These are phyloP conservation scores for Platichthys stellatus DNA, from an alignment of 2,113 vertebrate species.

Conservation along the genomic window DNA sequence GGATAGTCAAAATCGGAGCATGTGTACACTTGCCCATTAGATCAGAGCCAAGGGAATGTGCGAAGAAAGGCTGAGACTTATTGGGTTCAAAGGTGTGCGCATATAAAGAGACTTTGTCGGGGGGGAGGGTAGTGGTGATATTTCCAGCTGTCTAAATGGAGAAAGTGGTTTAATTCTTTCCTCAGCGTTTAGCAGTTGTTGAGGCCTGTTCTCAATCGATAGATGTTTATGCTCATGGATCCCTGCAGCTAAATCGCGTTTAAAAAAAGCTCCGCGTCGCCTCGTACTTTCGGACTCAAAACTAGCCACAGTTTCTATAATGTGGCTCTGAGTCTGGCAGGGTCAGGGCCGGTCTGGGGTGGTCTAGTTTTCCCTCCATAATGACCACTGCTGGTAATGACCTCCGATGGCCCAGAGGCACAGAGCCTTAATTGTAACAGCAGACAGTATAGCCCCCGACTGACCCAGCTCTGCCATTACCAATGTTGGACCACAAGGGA, in stretches of 20 bases:
- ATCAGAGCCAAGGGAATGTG: slow-evolving; percentile 62
- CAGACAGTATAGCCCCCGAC: slow-evolving; percentile 73
- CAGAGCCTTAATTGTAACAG: slow-evolving; percentile 68
- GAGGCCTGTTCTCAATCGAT: slow-evolving; percentile 12
- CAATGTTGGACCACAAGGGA: slow-evolving; percentile 51
- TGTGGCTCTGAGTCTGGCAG: slow-evolving; percentile 26
- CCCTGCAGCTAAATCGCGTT: slow-evolving; percentile 11
- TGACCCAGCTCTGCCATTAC: slow-evolving; percentile 72
- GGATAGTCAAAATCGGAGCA: slow-evolving; percentile 48
- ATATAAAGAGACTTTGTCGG: background rate
- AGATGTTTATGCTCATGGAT: background rate
- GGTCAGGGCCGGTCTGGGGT: slow-evolving; percentile 57
- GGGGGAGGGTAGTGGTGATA: background rate
- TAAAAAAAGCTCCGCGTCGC: background rate
- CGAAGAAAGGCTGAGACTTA: slow-evolving; percentile 29
- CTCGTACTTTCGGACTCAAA: background rate
- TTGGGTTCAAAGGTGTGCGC: slow-evolving; percentile 58
- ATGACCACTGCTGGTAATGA: slow-evolving; percentile 77
- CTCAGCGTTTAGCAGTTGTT: slow-evolving; percentile 19
- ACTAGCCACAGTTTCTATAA: slow-evolving; percentile 34
- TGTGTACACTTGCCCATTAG: slow-evolving; percentile 74
- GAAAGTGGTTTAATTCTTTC: slow-evolving; percentile 12
- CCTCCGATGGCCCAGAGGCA: slow-evolving; percentile 67
- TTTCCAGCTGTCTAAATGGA: slow-evolving; percentile 15
- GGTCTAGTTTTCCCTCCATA: slow-evolving; percentile 58